These are phyloP conservation scores for Poecile montanus DNA, from an alignment of 2,797 vertebrate genomes.

Conservation along the genomic window DNA sequence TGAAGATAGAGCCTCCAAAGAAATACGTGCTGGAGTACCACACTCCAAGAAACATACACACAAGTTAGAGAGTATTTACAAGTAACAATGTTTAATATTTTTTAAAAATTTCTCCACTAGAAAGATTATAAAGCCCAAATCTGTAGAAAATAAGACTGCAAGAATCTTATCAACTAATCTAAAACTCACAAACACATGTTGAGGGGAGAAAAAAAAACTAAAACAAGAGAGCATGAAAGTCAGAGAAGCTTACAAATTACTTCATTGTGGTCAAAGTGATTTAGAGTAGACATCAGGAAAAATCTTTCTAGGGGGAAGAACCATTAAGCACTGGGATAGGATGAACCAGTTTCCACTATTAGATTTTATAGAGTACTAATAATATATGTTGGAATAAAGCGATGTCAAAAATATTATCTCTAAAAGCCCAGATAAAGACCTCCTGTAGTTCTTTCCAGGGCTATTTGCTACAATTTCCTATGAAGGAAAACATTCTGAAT, in stretches of 20 bases:
- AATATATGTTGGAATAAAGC: background rate
- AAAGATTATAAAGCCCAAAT: background rate
- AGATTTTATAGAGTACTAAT: constrained; percentile 7
- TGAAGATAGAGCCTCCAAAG: background rate
- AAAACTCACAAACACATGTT: background rate
- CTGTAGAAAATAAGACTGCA: background rate
- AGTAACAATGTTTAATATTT: background rate
- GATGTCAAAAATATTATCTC: background rate
- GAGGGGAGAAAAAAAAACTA: background rate
- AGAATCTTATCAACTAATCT: background rate
- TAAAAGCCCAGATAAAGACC: background rate
- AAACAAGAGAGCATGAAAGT: background rate
- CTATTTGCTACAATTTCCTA: constrained; percentile 3
- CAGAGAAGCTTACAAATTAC: background rate
- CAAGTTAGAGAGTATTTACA: background rate
- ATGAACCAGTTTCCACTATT: background rate
- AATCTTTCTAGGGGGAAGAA: background rate
- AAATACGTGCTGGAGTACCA: background rate
- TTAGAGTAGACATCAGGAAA: background rate
- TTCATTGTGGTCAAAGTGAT: background rate
- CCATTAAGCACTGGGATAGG: background rate
- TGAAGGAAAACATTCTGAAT: background rate
- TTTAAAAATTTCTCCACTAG: background rate
- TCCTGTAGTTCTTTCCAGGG: background rate
- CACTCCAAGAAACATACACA: background rate